phyloP scores from a whole-genome alignment of 2,888 invertebrate genomes.

The Machimus atricapillus region DNA sequence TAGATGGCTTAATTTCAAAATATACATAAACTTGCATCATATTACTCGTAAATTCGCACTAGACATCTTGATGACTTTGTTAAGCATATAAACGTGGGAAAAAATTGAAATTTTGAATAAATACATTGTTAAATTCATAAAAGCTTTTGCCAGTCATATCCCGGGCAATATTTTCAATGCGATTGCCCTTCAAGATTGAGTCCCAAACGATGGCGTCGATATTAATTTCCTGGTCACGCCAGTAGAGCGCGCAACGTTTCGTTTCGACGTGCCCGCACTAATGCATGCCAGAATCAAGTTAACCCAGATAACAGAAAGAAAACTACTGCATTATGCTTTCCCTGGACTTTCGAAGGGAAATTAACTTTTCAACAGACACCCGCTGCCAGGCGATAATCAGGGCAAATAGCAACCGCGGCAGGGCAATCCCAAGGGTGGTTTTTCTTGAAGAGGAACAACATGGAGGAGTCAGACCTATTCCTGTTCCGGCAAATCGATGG shows the following conservation, averaged over 20 bases:
- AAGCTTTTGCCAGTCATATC: neutral
- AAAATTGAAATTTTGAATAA: neutral
- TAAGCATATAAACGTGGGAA: neutral
- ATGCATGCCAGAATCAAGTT: neutral
- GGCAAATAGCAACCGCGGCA: neutral
- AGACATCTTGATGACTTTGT: neutral
- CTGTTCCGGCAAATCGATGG: neutral
- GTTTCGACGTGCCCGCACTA: neutral
- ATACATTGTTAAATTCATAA: neutral
- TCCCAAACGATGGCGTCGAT: neutral
- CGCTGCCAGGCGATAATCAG: neutral
- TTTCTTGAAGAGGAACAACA: neutral
- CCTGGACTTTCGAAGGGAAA: neutral
- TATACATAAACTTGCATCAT: neutral
- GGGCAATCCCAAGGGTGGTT: neutral
- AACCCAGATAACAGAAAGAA: neutral
- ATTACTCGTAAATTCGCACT: neutral
- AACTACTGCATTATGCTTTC: neutral
- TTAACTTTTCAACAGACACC: neutral
- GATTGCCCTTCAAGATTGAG: neutral
- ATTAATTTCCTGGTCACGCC: neutral
- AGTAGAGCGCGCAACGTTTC: neutral
- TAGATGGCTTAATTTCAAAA: neutral
- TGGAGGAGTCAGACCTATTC: neutral
- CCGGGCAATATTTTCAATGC: neutral